A percentile compares a stretch with the other conserved stretches of the same genome.
These are phyloP conservation scores for Arrhopalites spinosus DNA, from an alignment of 2,888 invertebrate species.

Conservation along the genomic window DNA sequence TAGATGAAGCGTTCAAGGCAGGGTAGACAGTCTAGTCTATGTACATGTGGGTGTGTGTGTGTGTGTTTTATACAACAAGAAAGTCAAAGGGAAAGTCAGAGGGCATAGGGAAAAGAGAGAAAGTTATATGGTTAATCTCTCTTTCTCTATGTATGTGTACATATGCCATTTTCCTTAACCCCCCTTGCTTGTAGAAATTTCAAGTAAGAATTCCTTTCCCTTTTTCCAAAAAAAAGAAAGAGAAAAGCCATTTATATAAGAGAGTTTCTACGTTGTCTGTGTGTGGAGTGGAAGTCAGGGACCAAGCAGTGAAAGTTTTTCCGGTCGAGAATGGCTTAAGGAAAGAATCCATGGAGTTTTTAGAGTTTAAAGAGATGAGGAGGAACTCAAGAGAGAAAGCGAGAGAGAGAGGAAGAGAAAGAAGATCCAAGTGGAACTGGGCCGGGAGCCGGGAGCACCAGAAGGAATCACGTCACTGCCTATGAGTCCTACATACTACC, in stretches of 20 bases:
- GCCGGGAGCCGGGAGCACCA: not conserved
- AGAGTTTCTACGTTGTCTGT: not conserved
- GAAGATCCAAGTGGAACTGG: conserved; percentile 1
- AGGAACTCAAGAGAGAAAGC: not conserved
- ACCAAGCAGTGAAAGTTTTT: conserved; percentile 25
- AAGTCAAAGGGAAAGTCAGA: too few species aligned
- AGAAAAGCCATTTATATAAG: not conserved
- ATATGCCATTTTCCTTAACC: too few species aligned
- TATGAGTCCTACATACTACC: too few species aligned
- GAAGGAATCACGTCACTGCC: not conserved
- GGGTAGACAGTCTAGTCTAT: conserved; percentile 6
- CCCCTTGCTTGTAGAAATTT: too few species aligned
- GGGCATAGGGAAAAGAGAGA: too few species aligned
- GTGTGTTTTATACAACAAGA: too few species aligned
- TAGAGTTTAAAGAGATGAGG: not conserved
- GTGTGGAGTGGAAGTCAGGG: not conserved
- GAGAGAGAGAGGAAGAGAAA: not conserved
- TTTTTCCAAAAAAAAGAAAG: too few species aligned
- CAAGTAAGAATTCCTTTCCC: too few species aligned
- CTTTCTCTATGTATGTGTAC: too few species aligned
- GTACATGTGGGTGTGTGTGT: too few species aligned
- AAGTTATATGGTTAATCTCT: too few species aligned
- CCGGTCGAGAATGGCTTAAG: conserved; percentile 29
- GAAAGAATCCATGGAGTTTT: conserved; percentile 14
- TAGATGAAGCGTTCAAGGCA: not conserved